Percentiles rank a stretch among this genome's conserved stretches.
These are phyloP conservation scores for Tanytarsus gracilentus DNA, from an alignment of 2,888 invertebrate genomes.

Conservation along the genomic window DNA sequence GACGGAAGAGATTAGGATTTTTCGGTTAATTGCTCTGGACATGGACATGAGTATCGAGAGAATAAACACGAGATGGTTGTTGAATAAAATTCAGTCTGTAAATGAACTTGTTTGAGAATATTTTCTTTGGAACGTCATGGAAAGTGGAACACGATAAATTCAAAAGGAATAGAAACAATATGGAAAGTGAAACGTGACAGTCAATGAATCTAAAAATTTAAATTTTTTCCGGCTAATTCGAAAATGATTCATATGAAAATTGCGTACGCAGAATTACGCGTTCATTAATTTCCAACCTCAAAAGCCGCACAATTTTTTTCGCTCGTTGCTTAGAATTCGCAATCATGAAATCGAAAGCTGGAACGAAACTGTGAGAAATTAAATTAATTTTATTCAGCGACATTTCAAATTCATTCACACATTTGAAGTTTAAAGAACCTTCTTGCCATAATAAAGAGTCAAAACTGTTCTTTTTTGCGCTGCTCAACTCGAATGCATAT, in stretches of 20 bases:
- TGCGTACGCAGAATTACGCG: neutral
- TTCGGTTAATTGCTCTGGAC: conserved; percentile 13
- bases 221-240: neutral
- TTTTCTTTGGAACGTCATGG: too few species aligned
- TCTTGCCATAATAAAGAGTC: too few species aligned
- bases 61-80: too few species aligned
- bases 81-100: neutral
- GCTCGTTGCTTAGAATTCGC: too few species aligned
- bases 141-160: neutral
- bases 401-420: too few species aligned
- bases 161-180: too few species aligned
- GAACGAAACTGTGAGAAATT: neutral
- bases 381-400: neutral
- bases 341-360: too few species aligned
- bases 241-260: neutral
- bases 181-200: too few species aligned
- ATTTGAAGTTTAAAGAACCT: too few species aligned
- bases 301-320: neutral
- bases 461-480: neutral
- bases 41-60: neutral
- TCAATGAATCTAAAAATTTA: neutral
- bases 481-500: neutral
- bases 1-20: neutral
- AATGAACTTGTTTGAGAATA: too few species aligned
- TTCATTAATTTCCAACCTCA: neutral